These are phyloP conservation scores for Ceratina japonica DNA, from an alignment of 1,140 invertebrate species.

Conservation along the genomic window DNA sequence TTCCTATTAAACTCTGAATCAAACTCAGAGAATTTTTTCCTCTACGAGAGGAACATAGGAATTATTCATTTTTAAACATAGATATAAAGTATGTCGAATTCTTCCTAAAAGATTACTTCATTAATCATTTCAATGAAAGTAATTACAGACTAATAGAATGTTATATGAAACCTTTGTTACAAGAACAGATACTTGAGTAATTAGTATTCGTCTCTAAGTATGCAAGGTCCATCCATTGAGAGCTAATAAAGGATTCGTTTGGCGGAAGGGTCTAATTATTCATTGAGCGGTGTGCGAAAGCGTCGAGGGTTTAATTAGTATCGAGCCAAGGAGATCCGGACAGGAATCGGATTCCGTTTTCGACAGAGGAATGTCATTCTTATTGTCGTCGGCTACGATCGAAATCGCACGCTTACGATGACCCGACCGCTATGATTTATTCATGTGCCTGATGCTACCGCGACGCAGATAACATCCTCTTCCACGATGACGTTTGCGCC, in stretches of 20 bases:
- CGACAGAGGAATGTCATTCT: constrained; percentile 13
- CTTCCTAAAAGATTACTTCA: too few relatives aligned
- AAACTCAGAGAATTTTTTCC: too few relatives aligned
- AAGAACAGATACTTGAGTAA: neutral
- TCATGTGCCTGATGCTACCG: neutral
- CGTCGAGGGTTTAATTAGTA: constrained; percentile 41
- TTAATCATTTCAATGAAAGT: neutral
- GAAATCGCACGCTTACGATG: constrained; percentile 25
- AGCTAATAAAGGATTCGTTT: constrained; percentile 2
- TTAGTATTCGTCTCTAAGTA: neutral
- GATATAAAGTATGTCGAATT: too few relatives aligned
- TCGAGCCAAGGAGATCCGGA: constrained; percentile 1
- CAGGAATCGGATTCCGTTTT: constrained; percentile 2
- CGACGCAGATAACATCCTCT: constrained; percentile 3
- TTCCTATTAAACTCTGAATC: neutral
- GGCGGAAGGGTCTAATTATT: constrained; percentile 3
- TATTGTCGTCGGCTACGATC: neutral
- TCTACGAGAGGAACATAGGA: too few relatives aligned
- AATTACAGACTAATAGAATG: neutral
- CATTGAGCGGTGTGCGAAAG: neutral
- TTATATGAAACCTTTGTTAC: neutral
- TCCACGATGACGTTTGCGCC: constrained; percentile 10
- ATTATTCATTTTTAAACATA: too few relatives aligned
- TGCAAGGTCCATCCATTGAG: neutral
- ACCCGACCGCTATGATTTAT: constrained; percentile 49